These are phyloP conservation scores for Decapterus maruadsi DNA, from an alignment of 2,797 vertebrate genomes.

Conservation along the genomic window DNA sequence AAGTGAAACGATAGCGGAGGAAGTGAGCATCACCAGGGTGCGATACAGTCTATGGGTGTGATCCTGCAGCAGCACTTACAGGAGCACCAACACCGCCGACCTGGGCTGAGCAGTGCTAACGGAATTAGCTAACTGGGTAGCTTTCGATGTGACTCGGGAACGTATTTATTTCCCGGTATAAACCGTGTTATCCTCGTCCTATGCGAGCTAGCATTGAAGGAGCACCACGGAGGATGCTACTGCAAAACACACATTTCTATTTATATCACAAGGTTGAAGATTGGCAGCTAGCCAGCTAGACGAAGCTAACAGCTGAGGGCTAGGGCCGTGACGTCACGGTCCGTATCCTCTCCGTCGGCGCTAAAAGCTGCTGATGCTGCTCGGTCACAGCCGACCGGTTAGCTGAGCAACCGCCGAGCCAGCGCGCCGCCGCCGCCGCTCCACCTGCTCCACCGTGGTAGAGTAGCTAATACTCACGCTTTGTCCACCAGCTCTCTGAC, in stretches of 20 bases:
- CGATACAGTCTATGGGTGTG: constrained; percentile 59
- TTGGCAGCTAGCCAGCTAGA: constrained; percentile 71
- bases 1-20: neutral
- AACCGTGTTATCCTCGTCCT: rapidly evolving
- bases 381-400: constrained; percentile 33
- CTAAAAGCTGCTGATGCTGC: constrained; percentile 69
- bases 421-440: neutral
- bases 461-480: constrained; percentile 91
- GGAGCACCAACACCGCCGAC: constrained; percentile 38
- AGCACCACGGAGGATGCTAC: rapidly evolving
- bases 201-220: rapidly evolving
- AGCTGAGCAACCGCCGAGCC: constrained; percentile 50
- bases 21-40: constrained; percentile 29
- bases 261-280: constrained; percentile 17
- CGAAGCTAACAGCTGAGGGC: constrained; percentile 73
- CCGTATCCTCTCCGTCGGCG: constrained; percentile 59
- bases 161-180: neutral
- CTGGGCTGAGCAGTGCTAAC: constrained; percentile 61
- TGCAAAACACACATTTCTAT: neutral
- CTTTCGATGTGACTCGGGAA: neutral
- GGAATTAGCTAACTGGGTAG: constrained; percentile 60
- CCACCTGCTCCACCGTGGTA: constrained; percentile 36
- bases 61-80: constrained; percentile 56
- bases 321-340: constrained; percentile 81
- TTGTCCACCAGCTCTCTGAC: constrained; percentile 98